phyloP scores from a whole-genome alignment of 2,888 invertebrate genomes.

The Tenthredo livida region DNA sequence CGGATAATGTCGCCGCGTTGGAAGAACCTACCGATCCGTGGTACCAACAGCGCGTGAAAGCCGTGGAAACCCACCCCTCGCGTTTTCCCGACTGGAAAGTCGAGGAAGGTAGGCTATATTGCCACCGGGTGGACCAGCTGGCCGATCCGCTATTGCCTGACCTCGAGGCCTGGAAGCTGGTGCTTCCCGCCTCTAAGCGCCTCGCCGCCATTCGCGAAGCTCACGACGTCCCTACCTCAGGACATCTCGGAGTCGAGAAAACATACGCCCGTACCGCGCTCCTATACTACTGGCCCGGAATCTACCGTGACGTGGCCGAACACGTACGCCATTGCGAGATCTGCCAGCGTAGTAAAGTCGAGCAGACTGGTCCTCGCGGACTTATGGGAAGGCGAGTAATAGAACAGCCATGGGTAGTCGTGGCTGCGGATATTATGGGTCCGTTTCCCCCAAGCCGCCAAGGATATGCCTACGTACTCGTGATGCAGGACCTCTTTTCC shows the following conservation, averaged over 20 bases:
- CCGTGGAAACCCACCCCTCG: background rate
- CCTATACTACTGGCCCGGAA: background rate
- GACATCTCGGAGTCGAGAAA: background rate
- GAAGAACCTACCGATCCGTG: background rate
- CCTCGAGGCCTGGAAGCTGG: background rate
- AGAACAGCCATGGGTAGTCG: no score
- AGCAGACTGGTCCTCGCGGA: no score
- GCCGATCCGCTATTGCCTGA: background rate
- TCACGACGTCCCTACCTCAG: background rate
- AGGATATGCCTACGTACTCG: no score
- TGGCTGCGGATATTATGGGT: no score
- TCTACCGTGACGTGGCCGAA: background rate
- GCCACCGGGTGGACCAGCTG: background rate
- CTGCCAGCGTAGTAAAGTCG: background rate
- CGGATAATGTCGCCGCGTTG: background rate
- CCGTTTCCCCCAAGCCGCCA: no score
- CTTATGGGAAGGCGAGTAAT: no score
- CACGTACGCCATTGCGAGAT: background rate
- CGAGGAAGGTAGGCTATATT: background rate
- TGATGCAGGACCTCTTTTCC: no score
- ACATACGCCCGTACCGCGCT: background rate
- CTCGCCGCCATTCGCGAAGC: background rate
- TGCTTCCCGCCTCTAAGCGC: background rate
- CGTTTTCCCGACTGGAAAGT: slow-evolving; percentile 19
- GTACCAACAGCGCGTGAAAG: background rate